Evolutionary conservation across 2,797 vertebrate species (phyloP).

Genomic region (Chelon labrosus): DNA sequence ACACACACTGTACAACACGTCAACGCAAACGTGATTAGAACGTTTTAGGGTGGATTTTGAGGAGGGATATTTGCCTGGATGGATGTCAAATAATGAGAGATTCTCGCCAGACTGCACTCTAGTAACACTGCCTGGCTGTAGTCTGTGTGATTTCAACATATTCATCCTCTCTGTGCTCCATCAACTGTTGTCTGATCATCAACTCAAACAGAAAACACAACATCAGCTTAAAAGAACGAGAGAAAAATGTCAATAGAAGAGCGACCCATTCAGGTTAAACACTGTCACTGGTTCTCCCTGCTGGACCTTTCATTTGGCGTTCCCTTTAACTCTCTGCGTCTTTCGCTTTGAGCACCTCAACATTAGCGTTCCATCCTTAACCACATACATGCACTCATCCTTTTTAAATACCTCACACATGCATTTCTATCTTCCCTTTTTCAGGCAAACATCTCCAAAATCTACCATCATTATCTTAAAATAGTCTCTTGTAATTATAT

Average conservation of each 20-base stretch:
- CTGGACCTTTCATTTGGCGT: slow-evolving; percentile 52
- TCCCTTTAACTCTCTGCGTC: slow-evolving; percentile 45
- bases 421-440: slow-evolving; percentile 51
- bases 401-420: slow-evolving; percentile 52
- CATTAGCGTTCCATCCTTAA: slow-evolving; percentile 57
- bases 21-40: slow-evolving; percentile 14
- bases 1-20: slow-evolving; percentile 38
- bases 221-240: slow-evolving; percentile 15
- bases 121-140: slow-evolving; percentile 4
- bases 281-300: slow-evolving; percentile 21
- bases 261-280: slow-evolving; percentile 24
- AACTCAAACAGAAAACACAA: slow-evolving; percentile 10
- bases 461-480: slow-evolving; percentile 61
- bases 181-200: not conserved
- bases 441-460: slow-evolving; percentile 64
- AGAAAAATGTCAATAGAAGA: slow-evolving; percentile 28
- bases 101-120: not conserved
- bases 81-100: not conserved
- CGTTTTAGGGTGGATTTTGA: slow-evolving; percentile 22
- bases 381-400: slow-evolving; percentile 56
- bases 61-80: not conserved
- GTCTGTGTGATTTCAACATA: not conserved
- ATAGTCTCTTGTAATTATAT: slow-evolving; percentile 43
- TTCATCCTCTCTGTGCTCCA: not conserved
- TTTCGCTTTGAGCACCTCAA: slow-evolving; percentile 50